phyloP scores from a whole-genome alignment of 2,888 invertebrate species.

The Drosophila cognata region DNA sequence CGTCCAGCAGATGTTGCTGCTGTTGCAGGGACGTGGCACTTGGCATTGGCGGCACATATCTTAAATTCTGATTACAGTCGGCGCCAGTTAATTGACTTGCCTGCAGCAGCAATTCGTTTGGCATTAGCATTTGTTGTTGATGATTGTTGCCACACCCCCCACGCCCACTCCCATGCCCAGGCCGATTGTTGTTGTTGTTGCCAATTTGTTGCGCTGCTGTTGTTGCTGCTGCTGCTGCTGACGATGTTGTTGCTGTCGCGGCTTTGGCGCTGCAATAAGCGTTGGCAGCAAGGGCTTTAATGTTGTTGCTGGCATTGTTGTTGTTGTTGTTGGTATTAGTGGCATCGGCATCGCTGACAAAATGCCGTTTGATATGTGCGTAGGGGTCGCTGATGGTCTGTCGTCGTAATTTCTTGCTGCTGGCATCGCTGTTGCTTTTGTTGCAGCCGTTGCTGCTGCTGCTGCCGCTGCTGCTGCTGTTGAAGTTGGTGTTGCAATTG shows the following conservation, averaged over 20 bases:
- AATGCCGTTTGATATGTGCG: conserved; percentile 80
- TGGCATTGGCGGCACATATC: conserved; percentile 65
- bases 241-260: conserved; percentile 64
- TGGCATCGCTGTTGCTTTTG: conserved; percentile 42
- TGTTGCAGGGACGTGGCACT: conserved; percentile 39
- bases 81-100: conserved; percentile 59
- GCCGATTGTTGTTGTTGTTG: conserved; percentile 49
- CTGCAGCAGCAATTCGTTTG: conserved; percentile 66
- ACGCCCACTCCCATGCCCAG: conserved; percentile 41
- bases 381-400: conserved; percentile 83
- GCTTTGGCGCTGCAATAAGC: conserved; percentile 66
- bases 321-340: conserved; percentile 59
- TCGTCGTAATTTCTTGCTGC: conserved; percentile 80
- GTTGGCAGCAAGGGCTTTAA: conserved; percentile 61
- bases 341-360: conserved; percentile 59
- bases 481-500: conserved; percentile 13
- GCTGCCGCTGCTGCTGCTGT: conserved; percentile 61
- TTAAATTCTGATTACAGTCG: conserved; percentile 66
- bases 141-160: conserved; percentile 37
- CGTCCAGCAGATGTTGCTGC: conserved; percentile 18
- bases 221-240: conserved; percentile 53
- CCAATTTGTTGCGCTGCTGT: conserved; percentile 64
- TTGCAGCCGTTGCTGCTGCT: conserved; percentile 48
- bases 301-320: conserved; percentile 46
- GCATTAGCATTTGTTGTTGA: conserved; percentile 73